Evolutionary conservation across 2,888 invertebrate species (phyloP), one percentile per base, ranked within the genome.

Genomic region (Ypsolopha scabrella): DNA sequence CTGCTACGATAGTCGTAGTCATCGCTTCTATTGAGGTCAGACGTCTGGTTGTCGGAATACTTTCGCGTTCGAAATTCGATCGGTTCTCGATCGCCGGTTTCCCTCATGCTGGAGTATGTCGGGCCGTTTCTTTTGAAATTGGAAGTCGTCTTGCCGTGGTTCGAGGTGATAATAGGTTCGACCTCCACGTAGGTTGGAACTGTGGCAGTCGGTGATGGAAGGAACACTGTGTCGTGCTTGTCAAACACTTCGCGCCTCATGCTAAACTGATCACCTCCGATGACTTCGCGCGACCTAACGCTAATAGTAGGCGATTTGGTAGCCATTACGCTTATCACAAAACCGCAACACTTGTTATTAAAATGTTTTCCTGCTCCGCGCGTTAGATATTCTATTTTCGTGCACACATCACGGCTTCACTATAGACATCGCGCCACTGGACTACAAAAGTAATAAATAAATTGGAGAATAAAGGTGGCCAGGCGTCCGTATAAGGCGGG

Each of bases 331-430:
- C 24, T 24, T 24, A 24, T 24, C 24, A 24, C 24, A 24, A 82
- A 79, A 83, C 85, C 82, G 78, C 83, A 81, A 75, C 81, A 81
- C 81, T 81, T 79, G 76, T 79, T 77, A 80, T 81, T 80, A 75
- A 80, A 75, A 77, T 9, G 41, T 82, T 83, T 86, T 83, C 83
- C 82, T 80, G 80, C 75, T 80, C 36, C n/a, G 33, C 39, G 52
- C 38, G 51, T 78, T 75, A 71, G 72, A 79, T 65, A 69, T 75
- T 83, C 85, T 83, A 83, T 86, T 86, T 83, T 71, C 63, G 81
- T 70, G 68, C 78, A 69, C 83, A 81, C 83, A 80, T 80, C 77
- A 77, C 78, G 75, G 64, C 69, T 72, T 72, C 72, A 73, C 72
- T 74, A 68, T 73, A 68, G 72, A 24, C 24, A 24, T 24, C 24